phyloP scores from a whole-genome alignment of 2,888 invertebrate genomes.

The Pheosia gnoma region DNA sequence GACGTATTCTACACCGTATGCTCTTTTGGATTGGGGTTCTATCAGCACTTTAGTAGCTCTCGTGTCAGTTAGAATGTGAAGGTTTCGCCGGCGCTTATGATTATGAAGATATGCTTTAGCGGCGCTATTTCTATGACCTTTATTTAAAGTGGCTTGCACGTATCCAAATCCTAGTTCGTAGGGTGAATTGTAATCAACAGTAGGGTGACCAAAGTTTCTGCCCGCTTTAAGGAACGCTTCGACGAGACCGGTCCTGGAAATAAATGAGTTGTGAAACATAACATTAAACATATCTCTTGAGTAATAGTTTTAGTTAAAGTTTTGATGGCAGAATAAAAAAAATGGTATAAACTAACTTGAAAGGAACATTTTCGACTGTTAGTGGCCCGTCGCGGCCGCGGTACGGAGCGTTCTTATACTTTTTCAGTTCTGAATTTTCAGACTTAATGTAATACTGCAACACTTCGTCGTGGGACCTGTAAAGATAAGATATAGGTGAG shows the following conservation, averaged over 20 bases:
- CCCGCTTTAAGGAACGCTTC: constrained; percentile 85
- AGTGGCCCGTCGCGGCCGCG: constrained; percentile 86
- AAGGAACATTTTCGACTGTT: constrained; percentile 85
- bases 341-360: constrained; percentile 63
- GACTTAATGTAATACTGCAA: constrained; percentile 86
- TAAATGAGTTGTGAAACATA: constrained; percentile 13
- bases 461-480: constrained; percentile 86
- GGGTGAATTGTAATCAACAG: constrained; percentile 85
- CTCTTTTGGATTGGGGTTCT: constrained; percentile 84
- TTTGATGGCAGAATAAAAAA: constrained; percentile 37
- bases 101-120: constrained; percentile 87
- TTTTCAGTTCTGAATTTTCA: constrained; percentile 79
- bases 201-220: constrained; percentile 80
- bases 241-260: constrained; percentile 77
- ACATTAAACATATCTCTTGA: constrained; percentile 5
- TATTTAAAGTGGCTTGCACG: constrained; percentile 78
- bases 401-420: constrained; percentile 78
- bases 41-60: constrained; percentile 71
- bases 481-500: constrained; percentile 12
- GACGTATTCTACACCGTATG: constrained; percentile 88
- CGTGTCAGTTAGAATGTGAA: constrained; percentile 78
- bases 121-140: constrained; percentile 87
- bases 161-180: constrained; percentile 85
- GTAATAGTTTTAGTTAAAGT: constrained; percentile 35
- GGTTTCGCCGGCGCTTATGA: constrained; percentile 85